Conservation (phyloP, 2,113 vertebrate genomes). For the Chroicocephalus ridibundus region DNA sequence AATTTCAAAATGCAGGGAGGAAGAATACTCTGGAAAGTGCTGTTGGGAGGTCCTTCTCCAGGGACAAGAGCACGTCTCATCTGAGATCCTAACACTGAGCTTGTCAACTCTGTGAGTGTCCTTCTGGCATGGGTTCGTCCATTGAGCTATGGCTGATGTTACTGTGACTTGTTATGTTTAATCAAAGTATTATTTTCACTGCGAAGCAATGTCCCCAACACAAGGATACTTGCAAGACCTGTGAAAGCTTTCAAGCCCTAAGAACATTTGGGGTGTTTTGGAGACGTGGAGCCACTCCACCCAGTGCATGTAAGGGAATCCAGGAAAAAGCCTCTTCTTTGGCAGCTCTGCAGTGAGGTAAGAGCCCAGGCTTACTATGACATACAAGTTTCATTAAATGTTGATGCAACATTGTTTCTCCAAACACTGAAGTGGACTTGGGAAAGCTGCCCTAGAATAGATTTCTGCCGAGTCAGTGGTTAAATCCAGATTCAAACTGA, state of each 20-base stretch:
- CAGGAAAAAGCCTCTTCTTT: not conserved
- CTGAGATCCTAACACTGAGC: not conserved
- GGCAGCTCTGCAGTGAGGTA: not conserved
- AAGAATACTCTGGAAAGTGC: not conserved
- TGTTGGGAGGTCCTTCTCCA: not conserved
- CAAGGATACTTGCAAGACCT: not conserved
- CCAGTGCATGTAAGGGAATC: not conserved
- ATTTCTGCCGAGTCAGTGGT: not conserved
- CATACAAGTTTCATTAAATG: not conserved
- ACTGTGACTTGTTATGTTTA: not conserved
- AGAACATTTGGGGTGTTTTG: not conserved
- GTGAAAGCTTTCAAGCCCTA: not conserved
- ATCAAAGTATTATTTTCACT: not conserved
- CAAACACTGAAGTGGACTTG: not conserved
- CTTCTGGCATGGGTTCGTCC: not conserved
- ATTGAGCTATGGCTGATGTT: not conserved
- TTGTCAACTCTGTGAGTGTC: not conserved
- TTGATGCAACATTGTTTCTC: not conserved
- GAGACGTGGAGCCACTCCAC: not conserved
- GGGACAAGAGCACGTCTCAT: not conserved
- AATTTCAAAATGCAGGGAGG: not conserved
- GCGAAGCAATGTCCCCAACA: not conserved
- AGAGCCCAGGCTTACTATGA: not conserved
- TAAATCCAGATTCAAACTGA: not conserved
- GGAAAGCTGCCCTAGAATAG: not conserved